Conservation (phyloP, 35 echinoderm and acorn worm genomes). For the Strongylocentrotus purpuratus region DNA sequence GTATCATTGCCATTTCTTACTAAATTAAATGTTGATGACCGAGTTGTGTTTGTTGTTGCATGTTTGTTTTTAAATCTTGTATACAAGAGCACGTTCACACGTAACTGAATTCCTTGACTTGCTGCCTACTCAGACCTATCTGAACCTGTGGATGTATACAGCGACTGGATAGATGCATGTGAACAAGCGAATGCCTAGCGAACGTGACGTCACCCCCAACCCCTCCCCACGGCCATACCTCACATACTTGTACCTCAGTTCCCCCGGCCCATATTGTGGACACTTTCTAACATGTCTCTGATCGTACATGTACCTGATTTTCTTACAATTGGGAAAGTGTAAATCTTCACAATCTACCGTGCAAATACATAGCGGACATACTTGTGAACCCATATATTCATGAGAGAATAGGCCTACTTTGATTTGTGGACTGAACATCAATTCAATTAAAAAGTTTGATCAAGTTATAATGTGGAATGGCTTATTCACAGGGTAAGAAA, state of each 20-base stretch:
- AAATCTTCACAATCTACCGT: too few species aligned
- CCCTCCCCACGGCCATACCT: not conserved
- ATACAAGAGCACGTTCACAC: not conserved
- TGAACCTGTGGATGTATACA: constrained; percentile 99
- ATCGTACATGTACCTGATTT: not conserved
- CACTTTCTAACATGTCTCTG: not conserved
- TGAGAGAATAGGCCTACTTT: too few species aligned
- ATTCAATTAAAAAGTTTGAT: too few species aligned
- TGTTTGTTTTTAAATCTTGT: not conserved
- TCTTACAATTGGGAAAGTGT: too few species aligned
- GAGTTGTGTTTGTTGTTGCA: not conserved
- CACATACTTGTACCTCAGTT: not conserved
- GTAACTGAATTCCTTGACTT: constrained; percentile 40
- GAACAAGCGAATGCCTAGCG: constrained; percentile 96
- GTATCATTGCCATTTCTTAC: too few species aligned
- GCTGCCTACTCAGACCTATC: constrained; percentile 71
- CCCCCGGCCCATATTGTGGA: not conserved
- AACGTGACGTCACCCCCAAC: constrained; percentile 38
- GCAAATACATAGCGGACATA: too few species aligned
- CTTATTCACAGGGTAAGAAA: too few species aligned
- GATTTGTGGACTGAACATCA: too few species aligned
- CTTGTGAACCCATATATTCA: too few species aligned
- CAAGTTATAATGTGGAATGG: too few species aligned
- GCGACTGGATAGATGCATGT: constrained; percentile 99
- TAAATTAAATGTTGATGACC: too few species aligned